Base-by-base conservation (phyloP, 2,888 invertebrate genomes). In the Cotesia congregata region DNA sequence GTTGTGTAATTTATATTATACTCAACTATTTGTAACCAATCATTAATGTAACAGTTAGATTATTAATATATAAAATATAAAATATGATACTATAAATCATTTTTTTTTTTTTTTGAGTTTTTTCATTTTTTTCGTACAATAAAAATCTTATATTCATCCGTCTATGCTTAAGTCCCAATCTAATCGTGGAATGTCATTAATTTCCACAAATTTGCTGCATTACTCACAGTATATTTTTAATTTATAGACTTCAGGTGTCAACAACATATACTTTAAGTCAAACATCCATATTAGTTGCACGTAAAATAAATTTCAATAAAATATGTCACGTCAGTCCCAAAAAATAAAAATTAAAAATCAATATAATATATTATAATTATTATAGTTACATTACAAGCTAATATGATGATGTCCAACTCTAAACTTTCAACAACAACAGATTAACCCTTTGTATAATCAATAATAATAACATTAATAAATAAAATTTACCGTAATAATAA, bases 351-450 rank as follows among this genome's bases (percentile, higher is more conserved):
- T 30, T 30, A 30, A 30, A 30, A 30, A 64, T 41, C 67, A 61
- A 64, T 41, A 67, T 74, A 83, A 78, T 80, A 85, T 83, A 82
- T 82, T 82, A 84, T 86, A 83, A 84, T 85, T 83, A 85, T 12
- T 72, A 73, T 78, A 79, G 30, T 30, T 69, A 75, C 80, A 77
- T 77, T 80, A 80, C 72, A 83, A 83, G 85, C 87, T 87, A 87
- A 86, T 86, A 88, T 86, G 86, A 87, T 87, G 83, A 87, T 87
- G 83, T 85, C 85, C 85, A 86, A 86, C 86, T 86, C 86, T 85
- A 87, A 83, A 83, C 80, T 83, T 82, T 87, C 85, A 88, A 88
- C 87, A 88, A 88, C 84, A 85, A 84, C 72, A 78, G 80, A 81
- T 82, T 80, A 80, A 80, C 79, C 78, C 81, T 68, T 74, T 17